These are phyloP conservation scores for Merodon equestris DNA, from an alignment of 2,888 invertebrate genomes.

Conservation along the genomic window DNA sequence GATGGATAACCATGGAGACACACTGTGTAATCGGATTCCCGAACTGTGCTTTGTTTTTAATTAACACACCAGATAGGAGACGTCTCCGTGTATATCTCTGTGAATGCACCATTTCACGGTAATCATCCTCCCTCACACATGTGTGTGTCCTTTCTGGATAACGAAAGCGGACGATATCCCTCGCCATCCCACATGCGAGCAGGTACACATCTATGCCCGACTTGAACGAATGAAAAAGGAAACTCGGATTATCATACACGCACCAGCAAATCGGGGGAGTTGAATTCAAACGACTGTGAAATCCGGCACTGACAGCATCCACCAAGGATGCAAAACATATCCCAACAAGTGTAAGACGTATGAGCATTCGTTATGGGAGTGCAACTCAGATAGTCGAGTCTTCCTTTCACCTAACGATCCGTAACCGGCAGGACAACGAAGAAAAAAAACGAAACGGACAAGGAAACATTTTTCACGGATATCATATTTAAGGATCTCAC, in stretches of 20 bases:
- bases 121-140: constrained; percentile 41
- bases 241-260: constrained; percentile 52
- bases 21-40: constrained; percentile 65
- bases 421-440: constrained; percentile 49
- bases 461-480: constrained; percentile 54
- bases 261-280: constrained; percentile 27
- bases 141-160: constrained; percentile 22
- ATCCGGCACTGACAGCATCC: constrained; percentile 61
- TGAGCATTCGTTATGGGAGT: constrained; percentile 67
- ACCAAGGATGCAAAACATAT: constrained; percentile 27
- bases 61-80: constrained; percentile 52
- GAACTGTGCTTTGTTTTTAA: constrained; percentile 68
- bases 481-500: constrained; percentile 54
- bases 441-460: constrained; percentile 1
- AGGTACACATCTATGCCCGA: constrained; percentile 2
- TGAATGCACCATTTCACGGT: constrained; percentile 55
- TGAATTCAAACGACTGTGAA: constrained; percentile 59
- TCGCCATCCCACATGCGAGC: constrained; percentile 14
- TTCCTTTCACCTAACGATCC: constrained; percentile 48
- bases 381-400: constrained; percentile 27
- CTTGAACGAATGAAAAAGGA: constrained; percentile 28
- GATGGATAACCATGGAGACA: constrained; percentile 66
- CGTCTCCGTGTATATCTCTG: constrained; percentile 23
- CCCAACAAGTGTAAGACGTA: constrained; percentile 64
- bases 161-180: constrained; percentile 24